Evolutionary conservation across 2,888 invertebrate species (phyloP).

Genomic region (Suillia variegata): DNA sequence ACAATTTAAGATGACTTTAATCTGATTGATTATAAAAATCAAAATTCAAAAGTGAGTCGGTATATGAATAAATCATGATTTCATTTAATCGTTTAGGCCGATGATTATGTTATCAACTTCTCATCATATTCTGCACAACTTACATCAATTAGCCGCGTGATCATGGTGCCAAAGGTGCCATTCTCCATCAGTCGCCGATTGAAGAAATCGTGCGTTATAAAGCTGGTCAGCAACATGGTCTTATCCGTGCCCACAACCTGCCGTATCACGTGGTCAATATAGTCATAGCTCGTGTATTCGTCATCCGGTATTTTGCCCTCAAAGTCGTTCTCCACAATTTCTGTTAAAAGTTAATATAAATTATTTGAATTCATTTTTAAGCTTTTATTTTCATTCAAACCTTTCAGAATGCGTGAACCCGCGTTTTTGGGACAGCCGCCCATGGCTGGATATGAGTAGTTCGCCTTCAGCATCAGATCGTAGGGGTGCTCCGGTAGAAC

Average conservation of each 20-base stretch:
- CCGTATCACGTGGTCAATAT: slow-evolving; percentile 53
- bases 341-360: slow-evolving; percentile 28
- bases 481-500: slow-evolving; percentile 56
- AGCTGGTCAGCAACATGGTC: slow-evolving; percentile 59
- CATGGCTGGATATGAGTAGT: slow-evolving; percentile 54
- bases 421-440: slow-evolving; percentile 56
- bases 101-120: background rate
- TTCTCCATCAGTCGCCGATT: slow-evolving; percentile 55
- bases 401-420: slow-evolving; percentile 48
- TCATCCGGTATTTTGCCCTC: slow-evolving; percentile 53
- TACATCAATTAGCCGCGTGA: slow-evolving; percentile 64
- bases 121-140: slow-evolving; percentile 36
- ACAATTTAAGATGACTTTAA: too few relatives aligned
- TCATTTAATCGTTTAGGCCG: too few relatives aligned
- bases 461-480: slow-evolving; percentile 47
- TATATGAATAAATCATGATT: too few relatives aligned
- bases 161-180: slow-evolving; percentile 61
- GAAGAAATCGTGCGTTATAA: slow-evolving; percentile 61
- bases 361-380: background rate
- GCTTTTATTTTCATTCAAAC: slow-evolving; percentile 23
- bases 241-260: slow-evolving; percentile 60
- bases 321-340: slow-evolving; percentile 55
- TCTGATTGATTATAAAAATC: too few relatives aligned
- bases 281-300: slow-evolving; percentile 47
- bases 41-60: too few relatives aligned